Base-by-base conservation (phyloP, 2,113 vertebrate species). In the Probosciger aterrimus region DNA sequence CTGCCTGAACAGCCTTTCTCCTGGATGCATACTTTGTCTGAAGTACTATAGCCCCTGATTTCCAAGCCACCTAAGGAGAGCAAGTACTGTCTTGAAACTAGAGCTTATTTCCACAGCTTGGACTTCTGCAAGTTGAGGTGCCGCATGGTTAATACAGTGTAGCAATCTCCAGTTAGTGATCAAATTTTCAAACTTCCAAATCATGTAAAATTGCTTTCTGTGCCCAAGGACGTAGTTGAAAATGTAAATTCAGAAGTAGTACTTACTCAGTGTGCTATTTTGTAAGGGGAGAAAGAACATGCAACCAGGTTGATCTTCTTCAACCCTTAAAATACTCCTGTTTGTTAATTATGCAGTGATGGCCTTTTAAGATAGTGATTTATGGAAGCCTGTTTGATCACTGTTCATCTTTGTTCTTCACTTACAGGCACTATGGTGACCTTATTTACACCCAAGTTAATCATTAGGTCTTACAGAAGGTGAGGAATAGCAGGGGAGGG, bases 361-460 rank as follows among this genome's bases (percentile, higher is more conserved):
- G 3, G 63, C 57, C 30, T 64, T 95, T 22, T 37, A 92, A 75
- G 47, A 53, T 0, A 0, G 37, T 52, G 20, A 87, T 82, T 85
- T 73, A 82, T 37, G 11, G 33, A 91, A 75, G 35, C 19, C 91
- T 76, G n/a, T 88, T 86, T 84, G 83, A 86, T 89, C 22, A 30
- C 24, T n/a, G 11, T 57, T 74, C 75, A 60, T 77, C 39, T 84
- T 92, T 65, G 44, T 84, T 95, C 82, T 75, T 84, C 47, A 62
- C 47, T 81, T 79, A 82, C 14, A 64, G 60, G 33, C 65, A 82
- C 47, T 23, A 17, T 2, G 57, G 20, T 31, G 57, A 84, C 76
- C 69, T 95, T 79, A 83, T 41, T 87, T 94, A 94, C 65, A 82
- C 52, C 16, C 12, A 8, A 73, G 74, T 91, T 95, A 96, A 94